phyloP scores from a whole-genome alignment of 2,797 vertebrate genomes.

The Gallinago stenura region DNA sequence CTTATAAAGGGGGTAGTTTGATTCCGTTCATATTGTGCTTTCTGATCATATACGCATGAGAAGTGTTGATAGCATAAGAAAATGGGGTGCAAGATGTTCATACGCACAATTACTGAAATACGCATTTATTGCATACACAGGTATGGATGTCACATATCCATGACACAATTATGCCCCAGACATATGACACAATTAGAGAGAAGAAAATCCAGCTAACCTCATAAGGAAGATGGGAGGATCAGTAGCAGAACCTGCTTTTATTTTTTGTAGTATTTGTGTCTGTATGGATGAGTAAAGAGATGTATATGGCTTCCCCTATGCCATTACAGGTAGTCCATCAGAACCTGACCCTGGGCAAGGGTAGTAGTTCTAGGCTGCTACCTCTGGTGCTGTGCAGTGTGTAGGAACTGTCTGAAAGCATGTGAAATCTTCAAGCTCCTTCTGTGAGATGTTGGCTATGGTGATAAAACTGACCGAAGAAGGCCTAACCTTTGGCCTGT shows the following conservation, averaged over 20 bases:
- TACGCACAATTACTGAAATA: neutral
- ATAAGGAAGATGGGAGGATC: neutral
- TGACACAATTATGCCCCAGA: neutral
- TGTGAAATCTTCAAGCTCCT: neutral
- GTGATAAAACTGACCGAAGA: neutral
- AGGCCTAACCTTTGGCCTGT: neutral
- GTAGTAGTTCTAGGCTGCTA: neutral
- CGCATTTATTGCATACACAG: neutral
- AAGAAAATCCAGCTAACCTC: neutral
- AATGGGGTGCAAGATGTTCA: neutral
- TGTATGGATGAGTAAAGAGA: neutral
- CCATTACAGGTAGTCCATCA: neutral
- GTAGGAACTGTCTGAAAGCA: neutral
- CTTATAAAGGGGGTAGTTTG: neutral
- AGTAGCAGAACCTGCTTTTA: neutral
- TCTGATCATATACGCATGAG: neutral
- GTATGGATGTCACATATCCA: neutral
- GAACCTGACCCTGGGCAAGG: neutral
- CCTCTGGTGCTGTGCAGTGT: neutral
- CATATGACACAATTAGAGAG: neutral
- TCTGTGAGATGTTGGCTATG: neutral
- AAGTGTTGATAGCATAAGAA: neutral
- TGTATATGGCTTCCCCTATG: neutral
- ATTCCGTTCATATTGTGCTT: neutral
- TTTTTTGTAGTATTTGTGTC: neutral